Conservation (phyloP, 2,888 invertebrate genomes). For the Lampropteryx suffumata region DNA sequence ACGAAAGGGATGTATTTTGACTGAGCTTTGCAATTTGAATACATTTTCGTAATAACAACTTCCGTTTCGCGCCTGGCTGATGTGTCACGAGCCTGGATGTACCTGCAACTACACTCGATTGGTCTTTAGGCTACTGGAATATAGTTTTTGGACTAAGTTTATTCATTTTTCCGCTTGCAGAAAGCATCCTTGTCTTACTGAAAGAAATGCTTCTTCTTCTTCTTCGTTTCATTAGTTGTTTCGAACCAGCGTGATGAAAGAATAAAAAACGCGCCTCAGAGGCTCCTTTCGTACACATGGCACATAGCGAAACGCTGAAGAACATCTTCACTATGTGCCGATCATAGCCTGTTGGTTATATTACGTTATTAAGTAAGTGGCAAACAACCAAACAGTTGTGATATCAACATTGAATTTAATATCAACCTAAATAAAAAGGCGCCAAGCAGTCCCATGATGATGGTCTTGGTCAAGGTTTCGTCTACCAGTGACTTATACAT, state of each 20-base stretch:
- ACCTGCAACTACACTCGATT: constrained; percentile 43
- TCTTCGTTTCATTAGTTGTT: too few relatives aligned
- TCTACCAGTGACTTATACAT: constrained; percentile 51
- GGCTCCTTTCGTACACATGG: too few relatives aligned
- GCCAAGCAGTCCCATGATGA: constrained; percentile 59
- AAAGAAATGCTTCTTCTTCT: too few relatives aligned
- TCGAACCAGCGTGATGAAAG: too few relatives aligned
- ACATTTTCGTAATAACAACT: constrained; percentile 76
- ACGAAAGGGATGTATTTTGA: constrained; percentile 62
- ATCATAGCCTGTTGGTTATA: too few relatives aligned
- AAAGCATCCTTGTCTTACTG: neutral
- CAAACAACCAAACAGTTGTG: too few relatives aligned
- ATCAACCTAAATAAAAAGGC: constrained; percentile 41
- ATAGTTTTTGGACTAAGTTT: constrained; percentile 31
- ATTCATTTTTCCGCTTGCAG: constrained; percentile 16
- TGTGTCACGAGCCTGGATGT: constrained; percentile 58
- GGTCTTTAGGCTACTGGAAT: constrained; percentile 35
- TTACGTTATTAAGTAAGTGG: too few relatives aligned
- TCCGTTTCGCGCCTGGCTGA: constrained; percentile 63
- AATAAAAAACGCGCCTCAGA: too few relatives aligned
- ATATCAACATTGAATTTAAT: neutral
- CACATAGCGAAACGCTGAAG: constrained; percentile 17
- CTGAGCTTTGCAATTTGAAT: constrained; percentile 72
- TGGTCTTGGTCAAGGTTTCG: constrained; percentile 30
- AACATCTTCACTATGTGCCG: neutral